Conservation (phyloP, 2,797 vertebrate species). For the Parambassis ranga region DNA sequence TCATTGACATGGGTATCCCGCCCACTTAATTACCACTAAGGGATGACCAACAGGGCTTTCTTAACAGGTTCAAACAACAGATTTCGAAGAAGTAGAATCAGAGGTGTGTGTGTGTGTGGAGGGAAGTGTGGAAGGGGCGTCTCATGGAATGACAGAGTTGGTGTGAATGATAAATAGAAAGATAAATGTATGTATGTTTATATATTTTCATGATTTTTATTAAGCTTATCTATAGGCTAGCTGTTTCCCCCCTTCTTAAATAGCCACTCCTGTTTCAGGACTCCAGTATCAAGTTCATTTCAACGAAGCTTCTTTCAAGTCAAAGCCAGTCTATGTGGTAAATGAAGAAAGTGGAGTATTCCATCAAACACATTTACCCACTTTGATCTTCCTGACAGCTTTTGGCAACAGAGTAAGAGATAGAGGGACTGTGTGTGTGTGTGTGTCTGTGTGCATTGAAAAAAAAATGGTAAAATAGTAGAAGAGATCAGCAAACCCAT, state of each 20-base stretch:
- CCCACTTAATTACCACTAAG: slow-evolving; percentile 31
- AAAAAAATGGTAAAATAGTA: not conserved
- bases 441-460: not conserved
- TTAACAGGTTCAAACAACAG: slow-evolving; percentile 24
- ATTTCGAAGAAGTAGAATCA: too few species aligned
- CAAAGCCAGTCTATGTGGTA: slow-evolving; percentile 21
- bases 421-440: not conserved
- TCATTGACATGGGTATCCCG: slow-evolving; percentile 28
- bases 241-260: not conserved
- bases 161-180: too few species aligned
- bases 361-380: slow-evolving; percentile 56
- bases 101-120: too few species aligned
- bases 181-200: too few species aligned
- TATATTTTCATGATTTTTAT: too few species aligned
- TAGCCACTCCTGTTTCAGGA: slow-evolving; percentile 4
- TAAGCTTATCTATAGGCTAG: too few species aligned
- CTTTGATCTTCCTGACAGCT: slow-evolving; percentile 63
- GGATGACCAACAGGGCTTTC: slow-evolving; percentile 28
- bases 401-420: slow-evolving; percentile 35
- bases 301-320: slow-evolving; percentile 53
- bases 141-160: too few species aligned
- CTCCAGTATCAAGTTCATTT: slow-evolving; percentile 35
- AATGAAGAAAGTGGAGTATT: slow-evolving; percentile 49
- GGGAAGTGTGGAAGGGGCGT: too few species aligned
- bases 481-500: not conserved